Base-by-base conservation (phyloP, 2,113 vertebrate genomes). In the Anguilla japonica region DNA sequence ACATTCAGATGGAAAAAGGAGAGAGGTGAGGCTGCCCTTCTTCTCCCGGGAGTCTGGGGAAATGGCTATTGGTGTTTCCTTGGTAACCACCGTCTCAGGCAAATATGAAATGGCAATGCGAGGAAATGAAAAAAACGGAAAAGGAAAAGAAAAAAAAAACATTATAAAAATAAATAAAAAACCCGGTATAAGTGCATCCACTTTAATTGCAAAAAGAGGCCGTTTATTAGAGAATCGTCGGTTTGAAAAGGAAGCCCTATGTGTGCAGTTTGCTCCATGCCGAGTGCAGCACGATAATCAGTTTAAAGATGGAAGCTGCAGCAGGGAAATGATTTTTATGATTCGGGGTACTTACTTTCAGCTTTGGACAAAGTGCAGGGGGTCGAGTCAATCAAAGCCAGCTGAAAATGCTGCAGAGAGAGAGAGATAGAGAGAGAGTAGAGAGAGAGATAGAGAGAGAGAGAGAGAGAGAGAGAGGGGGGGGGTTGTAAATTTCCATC, bases 361-460 rank as follows among this genome's bases (percentile, higher is more conserved):
- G 97, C 97, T 93, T 97, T 98, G 93, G 98, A 99, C 97, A 99
- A 98, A 97, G 98, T 99, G 97, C 98, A 99, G 95, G 97, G 96
- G 94, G 97, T 98, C 92, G 97, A 99, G 97, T 99, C 98, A 94
- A 99, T 97, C 97, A 99, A 96, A 95, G 98, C 98, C 97, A 99
- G 98, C 95, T 99, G 97, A 96, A 99, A 99, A 97, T 99, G 98
- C 98, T 99, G 96, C 79, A 93, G 50, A 29, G 22, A 56, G 20
- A 92, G 90, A 90, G 14, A 67, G 22, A 26, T 0, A 29, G 13
- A 41, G 20, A 92, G 90, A 90, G 14, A 60, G 18, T 0, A 46
- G 8, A 34, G 34, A 34, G 43, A 8, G 43, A 8, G 43, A 29
- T 13, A 41, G 20, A 92, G 90, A 90, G 14, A 60, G 18, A 20